Evolutionary conservation across 2,888 invertebrate genomes (phyloP).

Genomic region (Phymatocera aterrima): DNA sequence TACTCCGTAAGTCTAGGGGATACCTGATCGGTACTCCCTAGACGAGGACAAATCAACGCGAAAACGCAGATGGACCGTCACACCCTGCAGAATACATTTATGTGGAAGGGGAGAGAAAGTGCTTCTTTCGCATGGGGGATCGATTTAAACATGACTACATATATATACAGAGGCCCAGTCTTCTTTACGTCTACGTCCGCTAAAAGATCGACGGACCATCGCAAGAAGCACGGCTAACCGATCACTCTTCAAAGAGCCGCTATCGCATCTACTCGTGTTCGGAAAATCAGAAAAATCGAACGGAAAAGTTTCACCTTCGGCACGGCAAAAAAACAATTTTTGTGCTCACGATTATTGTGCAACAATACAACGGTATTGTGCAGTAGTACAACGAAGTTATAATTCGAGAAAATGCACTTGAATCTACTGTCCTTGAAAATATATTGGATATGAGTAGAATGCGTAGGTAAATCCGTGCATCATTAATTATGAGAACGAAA

Average conservation of each 20-base stretch:
- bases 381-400: no score
- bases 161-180: neutral
- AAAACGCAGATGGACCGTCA: slow-evolving; percentile 36
- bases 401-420: no score
- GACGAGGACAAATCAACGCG: slow-evolving; percentile 61
- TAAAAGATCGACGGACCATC: neutral
- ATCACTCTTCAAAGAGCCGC: neutral
- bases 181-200: neutral
- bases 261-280: neutral
- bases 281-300: neutral
- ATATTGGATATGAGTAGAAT: neutral
- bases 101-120: slow-evolving; percentile 12
- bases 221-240: neutral
- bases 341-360: no score
- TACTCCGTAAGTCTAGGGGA: slow-evolving; percentile 54
- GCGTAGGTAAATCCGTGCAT: neutral
- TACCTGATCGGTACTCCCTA: slow-evolving; percentile 57
- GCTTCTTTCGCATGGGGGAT: slow-evolving; percentile 42
- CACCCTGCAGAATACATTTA: neutral
- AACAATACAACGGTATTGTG: no score
- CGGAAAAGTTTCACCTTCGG: neutral
- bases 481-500: neutral
- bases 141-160: slow-evolving; percentile 39
- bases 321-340: no score
- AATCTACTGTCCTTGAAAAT: no score